Conservation (phyloP, 1,140 invertebrate genomes). For the Bombus huntii region DNA sequence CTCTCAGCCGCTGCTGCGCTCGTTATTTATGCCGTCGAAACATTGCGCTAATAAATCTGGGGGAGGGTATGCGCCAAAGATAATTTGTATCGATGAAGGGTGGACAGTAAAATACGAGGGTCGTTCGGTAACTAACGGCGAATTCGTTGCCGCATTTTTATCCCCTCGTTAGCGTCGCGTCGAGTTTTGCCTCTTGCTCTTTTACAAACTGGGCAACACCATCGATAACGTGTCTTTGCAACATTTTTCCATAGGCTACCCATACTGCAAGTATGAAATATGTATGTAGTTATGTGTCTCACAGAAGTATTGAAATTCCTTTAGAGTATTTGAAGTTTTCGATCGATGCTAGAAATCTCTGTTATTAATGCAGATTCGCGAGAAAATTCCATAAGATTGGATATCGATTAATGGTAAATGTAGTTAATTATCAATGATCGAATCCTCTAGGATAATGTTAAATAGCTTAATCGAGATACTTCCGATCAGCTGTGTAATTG, state of each 20-base stretch:
- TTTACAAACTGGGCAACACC: no score
- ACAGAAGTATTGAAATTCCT: no score
- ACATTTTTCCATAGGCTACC: neutral
- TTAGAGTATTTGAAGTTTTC: no score
- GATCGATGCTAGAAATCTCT: no score
- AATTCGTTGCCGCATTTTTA: slow-evolving; percentile 22
- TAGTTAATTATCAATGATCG: neutral
- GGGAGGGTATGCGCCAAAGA: slow-evolving; percentile 27
- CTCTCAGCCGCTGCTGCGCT: slow-evolving; percentile 24
- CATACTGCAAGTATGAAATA: neutral
- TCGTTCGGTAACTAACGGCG: slow-evolving; percentile 26
- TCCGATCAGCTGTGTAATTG: neutral
- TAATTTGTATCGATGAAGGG: slow-evolving; percentile 48
- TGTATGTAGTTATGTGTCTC: no score
- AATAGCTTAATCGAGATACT: neutral
- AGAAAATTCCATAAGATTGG: neutral
- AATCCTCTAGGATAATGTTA: neutral
- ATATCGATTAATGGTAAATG: neutral
- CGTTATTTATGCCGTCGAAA: slow-evolving; percentile 55
- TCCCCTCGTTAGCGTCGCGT: slow-evolving; percentile 12
- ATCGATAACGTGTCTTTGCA: neutral
- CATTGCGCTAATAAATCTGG: slow-evolving; percentile 58
- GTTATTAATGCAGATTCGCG: neutral
- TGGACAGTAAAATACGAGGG: slow-evolving; percentile 48
- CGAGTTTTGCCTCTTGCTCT: no score